Percentiles rank a stretch among this genome's conserved stretches.
phyloP scores from a whole-genome alignment of 2,888 invertebrate genomes.

The Aleiodes leptofemur region DNA sequence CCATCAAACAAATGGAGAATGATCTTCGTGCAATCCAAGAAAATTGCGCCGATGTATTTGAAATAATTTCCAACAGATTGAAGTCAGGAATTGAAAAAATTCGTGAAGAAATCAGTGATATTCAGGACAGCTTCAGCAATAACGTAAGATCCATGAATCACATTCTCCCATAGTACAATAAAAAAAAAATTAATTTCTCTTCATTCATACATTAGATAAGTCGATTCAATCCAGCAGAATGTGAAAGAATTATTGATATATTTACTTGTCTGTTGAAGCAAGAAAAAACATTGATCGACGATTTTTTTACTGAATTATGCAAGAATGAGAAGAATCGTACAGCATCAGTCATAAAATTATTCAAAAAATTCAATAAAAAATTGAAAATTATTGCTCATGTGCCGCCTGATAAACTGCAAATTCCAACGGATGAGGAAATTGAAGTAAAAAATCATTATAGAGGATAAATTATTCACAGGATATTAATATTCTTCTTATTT shows the following conservation, averaged over 20 bases:
- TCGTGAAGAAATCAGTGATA: background rate
- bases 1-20: background rate
- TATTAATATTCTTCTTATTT: background rate
- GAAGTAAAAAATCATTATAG: background rate
- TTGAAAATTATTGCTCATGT: slow-evolving; percentile 25
- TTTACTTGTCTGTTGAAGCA: background rate
- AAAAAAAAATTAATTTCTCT: background rate
- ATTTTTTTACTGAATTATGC: slow-evolving; percentile 8
- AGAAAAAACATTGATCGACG: slow-evolving; percentile 7
- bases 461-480: background rate
- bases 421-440: slow-evolving; percentile 26
- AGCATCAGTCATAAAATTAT: slow-evolving; percentile 16
- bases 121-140: background rate
- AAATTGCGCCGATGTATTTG: slow-evolving; percentile 8
- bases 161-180: background rate
- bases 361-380: slow-evolving; percentile 29
- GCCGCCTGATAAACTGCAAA: background rate
- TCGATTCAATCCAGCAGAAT: slow-evolving; percentile 9
- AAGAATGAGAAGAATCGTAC: slow-evolving; percentile 5
- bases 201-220: slow-evolving; percentile 11
- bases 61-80: background rate
- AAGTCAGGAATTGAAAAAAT: slow-evolving; percentile 22
- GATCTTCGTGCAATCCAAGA: slow-evolving; percentile 18
- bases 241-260: background rate
- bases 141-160: background rate